phyloP scores from a whole-genome alignment of 2,797 vertebrate species.

The Sebastes cheni region DNA sequence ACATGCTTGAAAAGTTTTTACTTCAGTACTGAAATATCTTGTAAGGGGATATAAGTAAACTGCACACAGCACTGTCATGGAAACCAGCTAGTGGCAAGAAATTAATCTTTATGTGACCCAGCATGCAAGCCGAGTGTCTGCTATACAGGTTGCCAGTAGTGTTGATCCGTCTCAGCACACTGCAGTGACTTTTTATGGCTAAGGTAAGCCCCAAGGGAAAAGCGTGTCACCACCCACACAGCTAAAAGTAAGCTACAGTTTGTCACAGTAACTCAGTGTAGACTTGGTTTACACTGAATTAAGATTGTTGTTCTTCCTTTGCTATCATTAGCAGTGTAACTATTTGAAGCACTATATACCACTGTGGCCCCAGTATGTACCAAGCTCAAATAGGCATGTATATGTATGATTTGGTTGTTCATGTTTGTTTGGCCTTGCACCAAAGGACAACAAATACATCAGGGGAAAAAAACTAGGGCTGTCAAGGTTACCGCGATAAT shows the following conservation, averaged over 20 bases:
- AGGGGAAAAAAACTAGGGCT: background rate
- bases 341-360: background rate
- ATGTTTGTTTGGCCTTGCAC: background rate
- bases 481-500: too few species aligned
- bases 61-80: slow-evolving; percentile 8
- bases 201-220: background rate
- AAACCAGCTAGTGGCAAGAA: background rate
- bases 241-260: slow-evolving; percentile 34
- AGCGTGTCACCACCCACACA: slow-evolving; percentile 26
- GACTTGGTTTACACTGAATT: slow-evolving; percentile 6
- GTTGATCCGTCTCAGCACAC: background rate
- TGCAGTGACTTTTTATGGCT: slow-evolving; percentile 1
- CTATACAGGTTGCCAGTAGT: background rate
- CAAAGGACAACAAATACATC: background rate
- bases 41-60: slow-evolving; percentile 15
- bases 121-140: background rate
- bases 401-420: background rate
- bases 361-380: background rate
- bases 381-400: background rate
- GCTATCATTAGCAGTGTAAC: background rate
- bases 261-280: slow-evolving; percentile 31
- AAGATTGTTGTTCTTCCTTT: slow-evolving; percentile 8
- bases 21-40: slow-evolving; percentile 23
- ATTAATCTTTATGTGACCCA: slow-evolving; percentile 7
- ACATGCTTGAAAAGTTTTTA: slow-evolving; percentile 45